Base-by-base conservation (phyloP, 2,888 invertebrate genomes). In the Eupithecia subumbrata region DNA sequence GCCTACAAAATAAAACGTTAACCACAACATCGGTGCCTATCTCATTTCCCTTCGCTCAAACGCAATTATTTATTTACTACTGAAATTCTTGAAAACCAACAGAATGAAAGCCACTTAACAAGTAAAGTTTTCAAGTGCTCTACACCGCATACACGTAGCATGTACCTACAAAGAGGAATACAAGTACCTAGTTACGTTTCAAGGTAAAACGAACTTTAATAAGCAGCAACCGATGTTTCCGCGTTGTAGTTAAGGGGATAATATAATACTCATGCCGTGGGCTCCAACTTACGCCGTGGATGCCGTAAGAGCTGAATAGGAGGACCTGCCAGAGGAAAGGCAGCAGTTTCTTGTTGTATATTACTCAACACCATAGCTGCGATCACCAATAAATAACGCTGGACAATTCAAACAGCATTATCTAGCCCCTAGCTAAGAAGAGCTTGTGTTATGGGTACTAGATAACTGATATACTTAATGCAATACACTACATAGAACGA, bases 161-260 rank as follows among this genome's bases (percentile, higher is more conserved):
- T 74, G 45, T 73, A 69, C 69, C 68, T 72, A 68, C 60, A 43
- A 56, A 67, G 43, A 14, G 37, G 70, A 52, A 69, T 71, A 78
- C 69, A 74, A 69, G 78, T 80, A 67, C 37, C n/a, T n/a, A 72
- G 77, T 75, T 75, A 78, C 73, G 71, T 71, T 78, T 77, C 81
- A 85, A 87, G 85, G 86, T 82, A 82, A 84, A 85, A 85, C 74
- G 84, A 90, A 91, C 86, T 91, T 91, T 90, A 91, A 91, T 91
- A 90, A 89, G 88, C 87, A 85, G 81, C 83, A 85, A 90, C 90
- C 89, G 80, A 85, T 87, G 87, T 86, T 86, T 82, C 82, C 78
- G 71, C 82, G 79, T 76, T 79, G 80, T 79, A 78, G 82, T 85
- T 84, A 86, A 85, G 85, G 86, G 82, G 83, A 72, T 74, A 56